Conservation (phyloP, 2,888 invertebrate genomes). For the Drosophila rellima region DNA sequence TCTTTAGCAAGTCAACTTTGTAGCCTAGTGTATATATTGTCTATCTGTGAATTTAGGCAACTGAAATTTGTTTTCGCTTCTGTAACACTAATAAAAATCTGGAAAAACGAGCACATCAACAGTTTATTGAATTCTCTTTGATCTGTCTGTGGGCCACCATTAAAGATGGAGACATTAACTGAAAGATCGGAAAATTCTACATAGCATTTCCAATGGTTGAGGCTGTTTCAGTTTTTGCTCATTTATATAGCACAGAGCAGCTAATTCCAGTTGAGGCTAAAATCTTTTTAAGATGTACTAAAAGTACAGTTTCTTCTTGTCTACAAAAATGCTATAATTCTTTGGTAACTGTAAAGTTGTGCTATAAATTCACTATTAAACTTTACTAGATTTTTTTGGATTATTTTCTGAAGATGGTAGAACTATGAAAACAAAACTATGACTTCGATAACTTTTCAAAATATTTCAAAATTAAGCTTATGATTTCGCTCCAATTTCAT, state of each 20-base stretch:
- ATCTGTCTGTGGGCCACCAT: slow-evolving; percentile 27
- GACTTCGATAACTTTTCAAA: no score
- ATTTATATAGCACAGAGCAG: slow-evolving; percentile 1
- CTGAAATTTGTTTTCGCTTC: slow-evolving; percentile 30
- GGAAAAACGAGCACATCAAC: slow-evolving; percentile 41
- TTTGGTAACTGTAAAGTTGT: not conserved
- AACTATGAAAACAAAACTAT: no score
- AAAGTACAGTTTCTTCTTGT: not conserved
- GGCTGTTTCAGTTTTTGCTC: slow-evolving; percentile 21
- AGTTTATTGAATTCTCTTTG: slow-evolving; percentile 43
- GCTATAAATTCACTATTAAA: slow-evolving; percentile 6
- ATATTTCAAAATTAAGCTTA: no score
- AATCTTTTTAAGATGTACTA: not conserved
- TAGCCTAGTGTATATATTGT: slow-evolving; percentile 19
- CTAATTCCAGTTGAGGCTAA: not conserved
- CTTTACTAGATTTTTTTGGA: not conserved
- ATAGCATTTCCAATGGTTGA: slow-evolving; percentile 23
- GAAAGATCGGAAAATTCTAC: not conserved
- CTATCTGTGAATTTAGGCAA: slow-evolving; percentile 32
- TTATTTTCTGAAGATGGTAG: no score
- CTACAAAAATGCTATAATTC: not conserved
- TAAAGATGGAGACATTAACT: slow-evolving; percentile 37
- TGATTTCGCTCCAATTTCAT: not conserved
- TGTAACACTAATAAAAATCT: slow-evolving; percentile 31
- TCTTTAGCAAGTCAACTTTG: slow-evolving; percentile 33